Evolutionary conservation across 2,113 vertebrate genomes (phyloP).

Genomic region (Neogobius melanostomus): DNA sequence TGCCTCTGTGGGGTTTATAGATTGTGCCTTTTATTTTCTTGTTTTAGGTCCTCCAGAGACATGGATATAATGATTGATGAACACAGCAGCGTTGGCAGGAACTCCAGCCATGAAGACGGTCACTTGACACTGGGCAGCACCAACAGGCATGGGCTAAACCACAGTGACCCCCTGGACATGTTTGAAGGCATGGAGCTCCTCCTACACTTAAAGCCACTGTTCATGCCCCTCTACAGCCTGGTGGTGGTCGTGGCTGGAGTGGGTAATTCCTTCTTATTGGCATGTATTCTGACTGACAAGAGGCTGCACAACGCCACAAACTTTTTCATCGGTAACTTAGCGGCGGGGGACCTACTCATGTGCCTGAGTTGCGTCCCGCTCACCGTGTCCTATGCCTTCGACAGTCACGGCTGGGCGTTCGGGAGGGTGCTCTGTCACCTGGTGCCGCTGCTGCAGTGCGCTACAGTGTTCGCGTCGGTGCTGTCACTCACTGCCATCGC

Average conservation of each 20-base stretch:
- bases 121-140: conserved; percentile 12
- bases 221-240: conserved; percentile 77
- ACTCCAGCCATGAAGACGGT: conserved; percentile 44
- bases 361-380: conserved; percentile 79
- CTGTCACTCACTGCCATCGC: conserved; percentile 81
- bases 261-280: conserved; percentile 76
- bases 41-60: conserved; percentile 28
- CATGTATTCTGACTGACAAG: conserved; percentile 75
- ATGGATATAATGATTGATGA: conserved; percentile 67
- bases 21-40: neutral
- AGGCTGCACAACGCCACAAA: conserved; percentile 82
- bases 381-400: conserved; percentile 79
- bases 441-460: conserved; percentile 75
- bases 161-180: conserved; percentile 67
- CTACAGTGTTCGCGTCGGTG: conserved; percentile 78
- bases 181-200: conserved; percentile 77
- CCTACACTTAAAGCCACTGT: conserved; percentile 73
- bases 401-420: conserved; percentile 77
- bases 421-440: conserved; percentile 77
- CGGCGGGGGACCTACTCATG: conserved; percentile 80
- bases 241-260: conserved; percentile 76
- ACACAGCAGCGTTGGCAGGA: conserved; percentile 37
- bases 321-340: conserved; percentile 81
- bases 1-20: neutral
- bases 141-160: conserved; percentile 55